Evolutionary conservation across 1,140 invertebrate species (phyloP).

Genomic region (Armadillidium nasatum): DNA sequence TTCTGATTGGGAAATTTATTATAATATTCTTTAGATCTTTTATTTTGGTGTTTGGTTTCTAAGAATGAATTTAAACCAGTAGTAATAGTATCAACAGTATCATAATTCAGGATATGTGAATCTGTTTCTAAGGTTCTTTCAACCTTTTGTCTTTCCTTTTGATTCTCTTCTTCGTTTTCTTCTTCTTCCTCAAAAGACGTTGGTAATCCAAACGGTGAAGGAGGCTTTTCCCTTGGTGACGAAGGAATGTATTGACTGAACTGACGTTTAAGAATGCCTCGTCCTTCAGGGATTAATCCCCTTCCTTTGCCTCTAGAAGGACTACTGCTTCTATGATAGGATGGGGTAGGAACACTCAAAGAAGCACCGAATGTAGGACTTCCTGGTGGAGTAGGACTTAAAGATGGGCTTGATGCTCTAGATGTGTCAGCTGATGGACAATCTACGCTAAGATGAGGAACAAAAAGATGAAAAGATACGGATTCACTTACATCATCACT

Average conservation of each 20-base stretch:
- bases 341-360: not conserved
- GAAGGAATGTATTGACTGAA: slow-evolving; percentile 13
- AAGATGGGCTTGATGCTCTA: slow-evolving; percentile 25
- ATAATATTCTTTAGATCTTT: too few species aligned
- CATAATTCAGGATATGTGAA: too few species aligned
- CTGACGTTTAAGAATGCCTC: slow-evolving; percentile 17
- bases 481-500: slow-evolving; percentile 40
- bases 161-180: not conserved
- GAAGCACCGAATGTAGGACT: slow-evolving; percentile 17
- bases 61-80: too few species aligned
- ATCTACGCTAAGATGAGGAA: slow-evolving; percentile 40
- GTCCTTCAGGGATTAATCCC: not conserved
- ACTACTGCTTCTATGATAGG: not conserved
- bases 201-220: slow-evolving; percentile 15
- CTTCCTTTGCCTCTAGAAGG: not conserved
- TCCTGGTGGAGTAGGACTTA: slow-evolving; percentile 27
- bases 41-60: too few species aligned
- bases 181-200: slow-evolving; percentile 26
- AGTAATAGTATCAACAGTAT: too few species aligned
- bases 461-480: slow-evolving; percentile 43
- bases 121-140: not conserved
- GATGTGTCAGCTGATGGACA: slow-evolving; percentile 36
- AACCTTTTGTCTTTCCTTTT: not conserved
- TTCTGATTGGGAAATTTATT: too few species aligned
- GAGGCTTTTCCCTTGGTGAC: slow-evolving; percentile 15